Percentiles rank a stretch among this genome's conserved stretches.
Evolutionary conservation across 2,113 vertebrate genomes (phyloP).

Genomic region (Rhagologus leucostigma): DNA sequence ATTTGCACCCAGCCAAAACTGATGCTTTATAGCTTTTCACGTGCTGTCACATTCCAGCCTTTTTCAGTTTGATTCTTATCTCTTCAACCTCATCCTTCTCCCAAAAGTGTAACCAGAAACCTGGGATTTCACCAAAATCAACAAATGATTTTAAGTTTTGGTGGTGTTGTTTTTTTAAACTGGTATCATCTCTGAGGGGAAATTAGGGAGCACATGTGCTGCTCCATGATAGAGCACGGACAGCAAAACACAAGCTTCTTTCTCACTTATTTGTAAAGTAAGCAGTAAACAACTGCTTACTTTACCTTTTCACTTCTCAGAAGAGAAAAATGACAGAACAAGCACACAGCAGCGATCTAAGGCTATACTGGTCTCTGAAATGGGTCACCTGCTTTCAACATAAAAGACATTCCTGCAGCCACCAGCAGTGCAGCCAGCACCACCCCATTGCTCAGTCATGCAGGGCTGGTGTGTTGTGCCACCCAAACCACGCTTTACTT

Average conservation of each 20-base stretch:
- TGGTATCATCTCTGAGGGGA: neutral
- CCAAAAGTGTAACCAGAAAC: neutral
- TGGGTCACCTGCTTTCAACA: neutral
- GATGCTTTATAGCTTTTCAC: neutral
- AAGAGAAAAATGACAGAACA: neutral
- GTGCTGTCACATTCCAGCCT: neutral
- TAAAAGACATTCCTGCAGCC: neutral
- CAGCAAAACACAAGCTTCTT: neutral
- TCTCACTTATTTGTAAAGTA: neutral
- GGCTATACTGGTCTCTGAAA: neutral
- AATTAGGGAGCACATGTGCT: neutral
- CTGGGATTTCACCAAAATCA: neutral
- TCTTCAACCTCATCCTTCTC: neutral
- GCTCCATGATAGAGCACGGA: neutral
- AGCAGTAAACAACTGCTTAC: neutral
- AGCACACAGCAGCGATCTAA: neutral
- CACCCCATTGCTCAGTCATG: neutral
- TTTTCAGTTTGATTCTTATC: neutral
- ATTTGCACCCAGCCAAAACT: neutral
- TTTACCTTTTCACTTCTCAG: neutral
- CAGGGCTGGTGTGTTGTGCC: neutral
- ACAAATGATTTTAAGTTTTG: neutral
- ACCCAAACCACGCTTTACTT: neutral
- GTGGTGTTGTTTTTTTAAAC: neutral
- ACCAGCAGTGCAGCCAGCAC: neutral